These are phyloP conservation scores for Cyprinodon brontotheroides DNA, from an alignment of 2,113 vertebrate genomes.

Conservation along the genomic window DNA sequence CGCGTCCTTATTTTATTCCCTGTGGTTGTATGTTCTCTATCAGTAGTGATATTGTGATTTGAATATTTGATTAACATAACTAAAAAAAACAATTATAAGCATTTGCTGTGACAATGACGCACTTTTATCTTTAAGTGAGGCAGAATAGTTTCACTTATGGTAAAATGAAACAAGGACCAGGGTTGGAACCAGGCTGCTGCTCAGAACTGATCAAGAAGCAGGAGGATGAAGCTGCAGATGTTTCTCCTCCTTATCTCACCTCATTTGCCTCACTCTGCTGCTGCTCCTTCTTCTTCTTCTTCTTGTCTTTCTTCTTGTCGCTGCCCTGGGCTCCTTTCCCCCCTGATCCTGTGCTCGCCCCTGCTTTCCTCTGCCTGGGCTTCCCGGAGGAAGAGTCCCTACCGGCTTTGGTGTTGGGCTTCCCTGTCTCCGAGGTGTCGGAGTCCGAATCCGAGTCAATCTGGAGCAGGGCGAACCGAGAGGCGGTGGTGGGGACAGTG, in stretches of 20 bases:
- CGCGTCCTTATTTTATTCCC: not conserved
- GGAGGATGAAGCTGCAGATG: too few species aligned
- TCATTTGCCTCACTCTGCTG: constrained; percentile 91
- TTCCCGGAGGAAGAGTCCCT: constrained; percentile 76
- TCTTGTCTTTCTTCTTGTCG: constrained; percentile 90
- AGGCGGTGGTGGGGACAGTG: constrained; percentile 90
- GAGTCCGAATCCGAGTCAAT: constrained; percentile 89
- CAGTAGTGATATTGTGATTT: not conserved
- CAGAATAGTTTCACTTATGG: constrained; percentile 25
- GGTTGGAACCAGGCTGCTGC: not conserved
- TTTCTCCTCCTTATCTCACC: constrained; percentile 66
- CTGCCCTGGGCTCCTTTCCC: constrained; percentile 81
- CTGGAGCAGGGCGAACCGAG: constrained; percentile 91
- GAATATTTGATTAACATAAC: not conserved
- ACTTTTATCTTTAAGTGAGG: too few species aligned
- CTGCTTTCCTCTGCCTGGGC: constrained; percentile 72
- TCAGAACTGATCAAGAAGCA: not conserved
- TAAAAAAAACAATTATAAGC: not conserved
- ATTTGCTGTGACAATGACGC: too few species aligned
- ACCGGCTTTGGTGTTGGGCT: constrained; percentile 71
- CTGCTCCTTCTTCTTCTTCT: constrained; percentile 88
- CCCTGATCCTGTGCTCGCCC: constrained; percentile 52
- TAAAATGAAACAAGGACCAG: constrained; percentile 35
- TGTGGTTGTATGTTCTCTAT: not conserved
- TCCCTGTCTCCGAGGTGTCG: constrained; percentile 83